Evolutionary conservation across 2,113 vertebrate species (phyloP), one percentile per base, ranked within the genome.

Genomic region (Arvicanthis niloticus): DNA sequence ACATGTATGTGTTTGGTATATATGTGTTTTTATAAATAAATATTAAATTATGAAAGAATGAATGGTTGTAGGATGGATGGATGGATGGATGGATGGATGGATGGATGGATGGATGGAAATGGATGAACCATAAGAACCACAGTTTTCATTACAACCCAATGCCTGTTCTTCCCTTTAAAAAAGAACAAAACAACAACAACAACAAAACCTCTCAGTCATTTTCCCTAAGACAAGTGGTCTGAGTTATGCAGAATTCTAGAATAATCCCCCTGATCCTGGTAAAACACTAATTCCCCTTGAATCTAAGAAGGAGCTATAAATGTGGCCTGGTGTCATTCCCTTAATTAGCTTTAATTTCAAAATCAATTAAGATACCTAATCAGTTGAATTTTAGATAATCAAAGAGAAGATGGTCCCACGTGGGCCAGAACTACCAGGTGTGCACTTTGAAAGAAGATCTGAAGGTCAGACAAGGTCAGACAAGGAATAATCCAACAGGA

Each of bases 241-340:
- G 15, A 12, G 17, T n/a, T 58, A 77, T 15, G 31, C n/a, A 91
- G 60, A 91, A 73, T 78, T 96, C 81, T 91, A 56, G 70, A 91
- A n/a, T 68, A 17, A 6, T 5, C 7, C n/a, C 51, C 42, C 56
- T 45, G 67, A 10, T n/a, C 45, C 51, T 86, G 6, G 16, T 75
- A 9, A 51, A 86, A 34, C 3, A 12, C 78, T 70, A 26, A 82
- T 34, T 19, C 37, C 24, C 42, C 37, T 16, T 45, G 86, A 88
- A 9, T 77, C 19, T 48, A 19, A 16, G 5, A 45, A 90, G 21
- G 48, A 81, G 31, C 72, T 73, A 17, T 65, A 29, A 86, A 89
- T 62, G 29, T 70, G 56, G 80, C 40, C 11, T 2, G 48, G 11
- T 73, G 21, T 58, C 56, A 42, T 17, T 88, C 26, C 60, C 42